Base-by-base conservation (phyloP, 23 tunicate genomes). In the Corella eumyota region DNA sequence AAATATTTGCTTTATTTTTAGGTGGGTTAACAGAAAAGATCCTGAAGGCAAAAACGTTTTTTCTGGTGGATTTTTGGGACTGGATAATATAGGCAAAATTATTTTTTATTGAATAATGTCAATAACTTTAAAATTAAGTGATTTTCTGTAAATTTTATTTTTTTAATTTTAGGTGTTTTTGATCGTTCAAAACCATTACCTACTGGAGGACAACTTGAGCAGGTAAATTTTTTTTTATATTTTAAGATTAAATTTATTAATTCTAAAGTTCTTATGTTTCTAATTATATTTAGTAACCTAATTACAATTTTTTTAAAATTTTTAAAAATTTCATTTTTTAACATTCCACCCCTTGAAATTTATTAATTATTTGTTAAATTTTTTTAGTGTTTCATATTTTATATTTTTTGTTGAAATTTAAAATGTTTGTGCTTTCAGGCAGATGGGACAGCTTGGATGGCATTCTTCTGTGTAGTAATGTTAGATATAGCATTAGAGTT, bases 391-490 rank as follows among this genome's bases (percentile, higher is more conserved):
- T n/a, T n/a, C n/a, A n/a, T n/a, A n/a, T n/a, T n/a, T n/a, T n/a
- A n/a, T n/a, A n/a, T n/a, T n/a, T n/a, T n/a, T n/a, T n/a, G n/a
- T n/a, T n/a, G n/a, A n/a, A n/a, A n/a, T n/a, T n/a, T n/a, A n/a
- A n/a, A n/a, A n/a, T n/a, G n/a, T n/a, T n/a, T n/a, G n/a, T n/a
- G n/a, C n/a, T n/a, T n/a, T n/a, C 70, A 86, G 95, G 79, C 95
- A 17, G 95, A 86, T 45, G 95, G 95, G 21, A 86, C 95, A 4
- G 95, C 95, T 1, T 86, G 95, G 95, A 86, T 86, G 95, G 95
- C 95, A 17, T 86, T 86, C 45, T 86, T 86, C 75, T 86, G 85
- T 47, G 78, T 65, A 4, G 80, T 77, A 50, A 86, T 86, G 95
- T 66, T 86, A 36, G 95, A 86, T 46, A 86, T 86, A 26, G 70